Evolutionary conservation across 2,888 invertebrate genomes (phyloP).

Genomic region (Amphipoea lucens): DNA sequence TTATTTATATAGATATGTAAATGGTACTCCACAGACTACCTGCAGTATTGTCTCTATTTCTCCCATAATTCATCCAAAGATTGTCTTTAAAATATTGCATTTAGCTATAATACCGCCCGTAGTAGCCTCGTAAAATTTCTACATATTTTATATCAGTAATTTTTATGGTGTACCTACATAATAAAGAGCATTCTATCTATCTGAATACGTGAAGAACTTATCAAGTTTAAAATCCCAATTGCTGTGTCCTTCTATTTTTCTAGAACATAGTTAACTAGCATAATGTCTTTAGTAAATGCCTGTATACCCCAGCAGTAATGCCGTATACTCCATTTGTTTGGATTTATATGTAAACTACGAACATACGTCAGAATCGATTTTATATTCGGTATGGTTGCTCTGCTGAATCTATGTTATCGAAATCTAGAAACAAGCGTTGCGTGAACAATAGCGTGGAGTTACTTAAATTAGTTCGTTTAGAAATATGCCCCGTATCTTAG

Average conservation of each 20-base stretch:
- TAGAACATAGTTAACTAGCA: conserved; percentile 14
- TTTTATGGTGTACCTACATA: not conserved
- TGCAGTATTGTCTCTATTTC: not conserved
- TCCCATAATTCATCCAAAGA: not conserved
- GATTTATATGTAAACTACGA: conserved; percentile 30
- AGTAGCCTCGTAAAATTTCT: no score
- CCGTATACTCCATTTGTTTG: conserved; percentile 10
- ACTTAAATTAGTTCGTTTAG: not conserved
- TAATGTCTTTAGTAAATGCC: not conserved
- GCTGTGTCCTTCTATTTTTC: not conserved
- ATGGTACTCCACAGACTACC: not conserved
- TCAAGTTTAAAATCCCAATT: not conserved
- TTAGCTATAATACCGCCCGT: no score
- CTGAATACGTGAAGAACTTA: not conserved
- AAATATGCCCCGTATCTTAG: not conserved
- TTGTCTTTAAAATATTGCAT: no score
- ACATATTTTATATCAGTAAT: not conserved
- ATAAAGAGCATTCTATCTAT: not conserved
- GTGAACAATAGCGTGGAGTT: conserved; percentile 22
- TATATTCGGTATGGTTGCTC: conserved; percentile 45
- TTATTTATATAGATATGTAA: no score
- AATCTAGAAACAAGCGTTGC: conserved; percentile 47
- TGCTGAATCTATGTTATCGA: conserved; percentile 29
- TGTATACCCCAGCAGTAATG: not conserved
- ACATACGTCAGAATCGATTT: conserved; percentile 42